Evolutionary conservation across 2,888 invertebrate species (phyloP).

Genomic region (Campoletis raptor): DNA sequence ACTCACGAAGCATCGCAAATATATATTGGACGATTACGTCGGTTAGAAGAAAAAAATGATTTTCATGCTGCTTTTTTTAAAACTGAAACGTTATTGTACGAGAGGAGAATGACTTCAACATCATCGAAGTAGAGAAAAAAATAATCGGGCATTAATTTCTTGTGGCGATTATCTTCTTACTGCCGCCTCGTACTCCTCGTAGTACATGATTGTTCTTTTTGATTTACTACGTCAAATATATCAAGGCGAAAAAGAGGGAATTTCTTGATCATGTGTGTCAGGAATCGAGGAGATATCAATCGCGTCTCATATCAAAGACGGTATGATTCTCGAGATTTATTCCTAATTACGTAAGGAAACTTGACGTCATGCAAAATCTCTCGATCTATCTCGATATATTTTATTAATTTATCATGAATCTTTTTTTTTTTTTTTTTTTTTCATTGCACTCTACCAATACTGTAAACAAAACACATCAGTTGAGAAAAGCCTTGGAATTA

Average conservation of each 20-base stretch:
- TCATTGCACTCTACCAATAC: slow-evolving; percentile 26
- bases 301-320: slow-evolving; percentile 43
- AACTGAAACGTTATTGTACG: background rate
- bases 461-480: slow-evolving; percentile 42
- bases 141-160: background rate
- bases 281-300: slow-evolving; percentile 71
- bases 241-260: slow-evolving; percentile 3
- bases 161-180: slow-evolving; percentile 17
- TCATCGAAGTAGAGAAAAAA: background rate
- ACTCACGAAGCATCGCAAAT: slow-evolving; percentile 35
- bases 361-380: slow-evolving; percentile 69
- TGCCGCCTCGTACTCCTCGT: background rate
- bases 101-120: slow-evolving; percentile 1
- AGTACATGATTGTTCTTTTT: slow-evolving; percentile 14
- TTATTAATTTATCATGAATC: background rate
- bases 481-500: slow-evolving; percentile 58
- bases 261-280: slow-evolving; percentile 56
- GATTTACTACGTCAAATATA: slow-evolving; percentile 35
- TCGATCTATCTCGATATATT: slow-evolving; percentile 41
- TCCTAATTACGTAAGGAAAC: slow-evolving; percentile 74
- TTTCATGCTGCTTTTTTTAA: slow-evolving; percentile 23
- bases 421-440: slow-evolving; percentile 17
- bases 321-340: slow-evolving; percentile 64
- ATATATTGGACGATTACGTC: slow-evolving; percentile 28
- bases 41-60: slow-evolving; percentile 7